Percentiles rank a stretch among this genome's conserved stretches.
Conservation (phyloP, 2,113 vertebrate genomes). For the Copsychus sechellarum region DNA sequence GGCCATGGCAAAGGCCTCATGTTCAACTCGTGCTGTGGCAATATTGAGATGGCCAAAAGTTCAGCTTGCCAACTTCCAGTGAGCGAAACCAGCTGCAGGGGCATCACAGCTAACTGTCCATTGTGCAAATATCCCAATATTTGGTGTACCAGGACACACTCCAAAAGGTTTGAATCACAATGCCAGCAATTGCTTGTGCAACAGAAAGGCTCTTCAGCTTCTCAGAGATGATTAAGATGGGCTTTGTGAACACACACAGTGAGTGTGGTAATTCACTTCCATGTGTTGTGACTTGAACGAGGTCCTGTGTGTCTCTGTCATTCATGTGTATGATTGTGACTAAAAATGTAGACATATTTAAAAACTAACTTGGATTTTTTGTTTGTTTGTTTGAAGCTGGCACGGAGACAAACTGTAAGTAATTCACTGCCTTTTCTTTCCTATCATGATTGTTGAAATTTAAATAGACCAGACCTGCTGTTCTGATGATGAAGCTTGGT, state of each 20-base stretch:
- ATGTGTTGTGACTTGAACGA: rapidly evolving
- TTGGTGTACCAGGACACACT: not conserved
- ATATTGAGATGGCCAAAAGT: not conserved
- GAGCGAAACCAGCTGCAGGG: not conserved
- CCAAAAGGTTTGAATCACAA: not conserved
- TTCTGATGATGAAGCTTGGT: not conserved
- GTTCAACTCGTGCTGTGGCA: rapidly evolving
- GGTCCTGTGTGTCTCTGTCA: not conserved
- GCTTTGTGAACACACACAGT: rapidly evolving
- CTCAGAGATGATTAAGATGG: not conserved
- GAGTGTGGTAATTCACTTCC: not conserved
- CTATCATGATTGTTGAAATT: not conserved
- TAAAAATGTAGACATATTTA: not conserved
- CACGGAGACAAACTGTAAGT: not conserved
- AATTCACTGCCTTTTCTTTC: not conserved
- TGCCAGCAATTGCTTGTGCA: not conserved
- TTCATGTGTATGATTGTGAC: not conserved
- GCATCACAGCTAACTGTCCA: rapidly evolving
- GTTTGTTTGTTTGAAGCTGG: not conserved
- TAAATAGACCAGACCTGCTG: not conserved
- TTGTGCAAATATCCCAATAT: not conserved
- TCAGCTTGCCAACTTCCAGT: not conserved
- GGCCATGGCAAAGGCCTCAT: rapidly evolving
- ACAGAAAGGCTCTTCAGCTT: not conserved
- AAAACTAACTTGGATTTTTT: not conserved